Base-by-base conservation (phyloP, 2,797 vertebrate genomes). In the Onychomys torridus region DNA sequence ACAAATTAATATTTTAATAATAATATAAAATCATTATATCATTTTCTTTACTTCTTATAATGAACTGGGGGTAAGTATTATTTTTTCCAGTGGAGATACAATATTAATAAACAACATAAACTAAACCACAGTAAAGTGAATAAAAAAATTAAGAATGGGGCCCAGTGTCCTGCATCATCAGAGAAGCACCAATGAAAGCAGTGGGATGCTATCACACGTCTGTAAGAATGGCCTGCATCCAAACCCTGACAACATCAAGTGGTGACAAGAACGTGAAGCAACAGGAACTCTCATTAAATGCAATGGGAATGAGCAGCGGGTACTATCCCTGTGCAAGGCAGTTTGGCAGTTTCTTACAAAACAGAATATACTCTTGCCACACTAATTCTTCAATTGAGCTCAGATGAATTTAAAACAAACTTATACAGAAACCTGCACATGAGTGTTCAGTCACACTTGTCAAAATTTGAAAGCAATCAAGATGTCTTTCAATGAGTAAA, bases 321-420 rank as follows among this genome's bases (percentile, higher is more conserved):
- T 17, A 13, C 34, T 13, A 2, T 4, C 63, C 57, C 34, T 94
- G 81, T 59, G 83, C n/a, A 83, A 82, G 71, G 73, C 34, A 67
- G 55, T 63, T 57, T 65, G 69, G 32, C 27, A 85, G 55, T 89
- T 95, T 76, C 37, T 89, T 91, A 75, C 21, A 90, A 94, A 34
- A 7, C 6, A 17, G 29, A 93, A 73, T 21, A 17, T 23, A 52
- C 34, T 85, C 32, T 59, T 71, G 86, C 29, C 65, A 46, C 23
- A 9, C n/a, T 12, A 43, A 43, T 57, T 43, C 27, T 88, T 73
- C 17, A 6, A 59, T 29, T 34, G 27, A 88, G 27, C 16, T 88
- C 69, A 73, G 73, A 40, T 61, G 40, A 46, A 29, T 46, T 61
- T 11, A 76, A 75, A 61, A 61, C 69, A 46, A 46, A 34, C 37